Evolutionary conservation across 2,797 vertebrate species (phyloP).

Genomic region (Onychomys leucogaster): DNA sequence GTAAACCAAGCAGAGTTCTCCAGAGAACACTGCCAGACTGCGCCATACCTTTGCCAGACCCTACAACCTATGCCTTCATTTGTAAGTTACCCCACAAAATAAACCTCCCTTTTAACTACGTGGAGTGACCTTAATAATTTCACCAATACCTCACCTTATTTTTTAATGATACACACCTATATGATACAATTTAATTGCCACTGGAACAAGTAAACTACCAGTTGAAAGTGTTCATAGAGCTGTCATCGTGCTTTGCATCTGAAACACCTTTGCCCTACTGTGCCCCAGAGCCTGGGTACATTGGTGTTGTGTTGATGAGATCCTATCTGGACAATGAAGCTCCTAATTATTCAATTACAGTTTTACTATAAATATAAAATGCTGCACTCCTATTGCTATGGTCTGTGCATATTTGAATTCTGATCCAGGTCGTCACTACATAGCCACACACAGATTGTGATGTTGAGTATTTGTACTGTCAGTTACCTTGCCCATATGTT

Average conservation of each 20-base stretch:
- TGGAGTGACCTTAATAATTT: too few relatives aligned
- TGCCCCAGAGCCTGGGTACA: background rate
- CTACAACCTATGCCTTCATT: too few relatives aligned
- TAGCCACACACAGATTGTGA: background rate
- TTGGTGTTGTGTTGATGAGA: background rate
- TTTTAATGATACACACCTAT: background rate
- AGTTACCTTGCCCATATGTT: background rate
- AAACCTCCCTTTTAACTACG: too few relatives aligned
- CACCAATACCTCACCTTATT: too few relatives aligned
- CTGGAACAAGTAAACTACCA: background rate
- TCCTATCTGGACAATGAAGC: background rate
- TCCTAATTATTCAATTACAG: constrained; percentile 28
- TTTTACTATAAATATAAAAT: constrained; percentile 20
- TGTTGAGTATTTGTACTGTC: background rate
- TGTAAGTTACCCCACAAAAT: too few relatives aligned
- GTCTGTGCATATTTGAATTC: background rate
- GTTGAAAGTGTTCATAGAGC: background rate
- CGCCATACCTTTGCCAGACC: too few relatives aligned
- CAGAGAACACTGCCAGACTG: too few relatives aligned
- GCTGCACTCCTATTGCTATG: background rate
- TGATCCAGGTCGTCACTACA: background rate
- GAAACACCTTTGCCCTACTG: background rate
- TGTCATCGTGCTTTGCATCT: background rate
- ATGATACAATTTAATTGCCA: background rate
- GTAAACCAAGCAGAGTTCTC: too few relatives aligned